Evolutionary conservation across 2,113 vertebrate genomes (phyloP).

Genomic region (Eolophus roseicapilla): DNA sequence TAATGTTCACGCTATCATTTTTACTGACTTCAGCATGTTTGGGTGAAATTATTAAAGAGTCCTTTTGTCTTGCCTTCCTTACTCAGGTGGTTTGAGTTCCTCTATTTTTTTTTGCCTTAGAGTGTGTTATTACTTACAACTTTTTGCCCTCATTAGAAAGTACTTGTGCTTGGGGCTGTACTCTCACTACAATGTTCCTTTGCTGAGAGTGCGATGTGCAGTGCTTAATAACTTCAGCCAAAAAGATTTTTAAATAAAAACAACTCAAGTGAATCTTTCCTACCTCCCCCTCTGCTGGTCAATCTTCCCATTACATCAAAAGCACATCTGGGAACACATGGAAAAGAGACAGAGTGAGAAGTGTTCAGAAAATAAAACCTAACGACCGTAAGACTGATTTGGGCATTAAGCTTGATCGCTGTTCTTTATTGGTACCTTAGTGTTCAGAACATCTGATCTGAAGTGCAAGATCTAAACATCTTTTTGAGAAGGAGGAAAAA

Average conservation of each 20-base stretch:
- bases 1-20: not conserved
- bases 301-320: not conserved
- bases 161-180: not conserved
- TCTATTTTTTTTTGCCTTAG: not conserved
- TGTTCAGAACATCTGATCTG: not conserved
- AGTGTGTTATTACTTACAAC: not conserved
- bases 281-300: not conserved
- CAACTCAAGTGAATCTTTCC: not conserved
- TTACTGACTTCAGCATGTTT: not conserved
- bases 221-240: not conserved
- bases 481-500: fast-evolving
- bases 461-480: not conserved
- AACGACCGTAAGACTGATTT: not conserved
- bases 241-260: not conserved
- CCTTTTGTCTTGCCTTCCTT: not conserved
- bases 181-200: not conserved
- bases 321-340: not conserved
- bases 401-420: not conserved
- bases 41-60: not conserved
- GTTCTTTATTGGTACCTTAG: not conserved
- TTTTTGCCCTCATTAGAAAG: not conserved
- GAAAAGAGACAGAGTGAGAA: not conserved
- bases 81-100: not conserved
- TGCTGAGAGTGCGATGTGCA: fast-evolving
- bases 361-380: not conserved